These are phyloP conservation scores for Azemiops feae DNA, from an alignment of 2,113 vertebrate species.

Conservation along the genomic window DNA sequence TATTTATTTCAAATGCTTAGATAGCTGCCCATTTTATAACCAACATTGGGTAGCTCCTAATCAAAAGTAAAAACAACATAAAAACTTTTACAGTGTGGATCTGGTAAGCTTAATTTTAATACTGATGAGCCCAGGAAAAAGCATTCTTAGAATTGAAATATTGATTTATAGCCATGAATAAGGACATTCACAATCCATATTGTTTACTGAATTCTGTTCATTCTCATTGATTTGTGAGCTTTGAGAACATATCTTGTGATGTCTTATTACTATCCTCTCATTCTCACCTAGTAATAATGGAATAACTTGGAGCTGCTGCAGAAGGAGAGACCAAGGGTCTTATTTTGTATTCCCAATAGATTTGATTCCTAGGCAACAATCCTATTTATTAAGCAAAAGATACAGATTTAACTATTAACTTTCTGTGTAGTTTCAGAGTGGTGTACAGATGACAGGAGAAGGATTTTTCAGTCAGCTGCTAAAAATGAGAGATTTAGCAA, in stretches of 20 bases:
- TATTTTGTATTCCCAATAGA: not conserved
- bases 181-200: not conserved
- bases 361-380: not conserved
- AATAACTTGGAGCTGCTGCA: not conserved
- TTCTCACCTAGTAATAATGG: not conserved
- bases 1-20: not conserved
- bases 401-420: not conserved
- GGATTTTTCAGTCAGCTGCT: constrained; percentile 18
- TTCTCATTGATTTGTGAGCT: not conserved
- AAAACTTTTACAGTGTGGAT: constrained; percentile 7
- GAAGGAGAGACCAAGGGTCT: not conserved
- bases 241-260: not conserved
- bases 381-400: not conserved
- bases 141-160: not conserved
- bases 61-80: not conserved
- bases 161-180: constrained; percentile 19
- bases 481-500: constrained; percentile 8
- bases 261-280: not conserved
- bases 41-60: not conserved
- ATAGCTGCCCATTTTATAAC: no score
- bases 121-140: not conserved
- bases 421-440: not conserved
- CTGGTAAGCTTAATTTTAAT: constrained; percentile 28
- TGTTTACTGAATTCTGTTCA: not conserved
- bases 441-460: not conserved